A percentile compares a stretch with the other conserved stretches of the same genome.
Conservation (phyloP, 2,113 vertebrate genomes). For the Chloropsis hardwickii region DNA sequence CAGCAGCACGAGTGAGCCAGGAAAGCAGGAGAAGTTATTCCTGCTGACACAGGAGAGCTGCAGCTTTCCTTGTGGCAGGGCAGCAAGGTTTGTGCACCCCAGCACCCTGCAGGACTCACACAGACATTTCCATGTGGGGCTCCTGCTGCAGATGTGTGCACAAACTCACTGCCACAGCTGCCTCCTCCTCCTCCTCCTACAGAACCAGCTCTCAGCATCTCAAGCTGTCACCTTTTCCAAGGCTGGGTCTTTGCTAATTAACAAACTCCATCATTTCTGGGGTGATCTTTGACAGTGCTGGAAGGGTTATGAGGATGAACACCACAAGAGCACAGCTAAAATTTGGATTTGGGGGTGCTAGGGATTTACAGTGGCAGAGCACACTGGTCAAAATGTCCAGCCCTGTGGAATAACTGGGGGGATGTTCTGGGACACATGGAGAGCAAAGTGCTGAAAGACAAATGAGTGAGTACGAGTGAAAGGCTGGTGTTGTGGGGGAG, state of each 20-base stretch:
- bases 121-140: background rate
- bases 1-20: background rate
- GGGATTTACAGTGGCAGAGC: background rate
- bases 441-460: background rate
- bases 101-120: background rate
- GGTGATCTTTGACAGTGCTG: background rate
- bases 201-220: background rate
- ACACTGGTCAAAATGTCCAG: background rate
- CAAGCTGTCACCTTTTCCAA: background rate
- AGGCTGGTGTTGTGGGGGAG: background rate
- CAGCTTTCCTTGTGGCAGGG: fast-evolving
- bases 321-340: background rate
- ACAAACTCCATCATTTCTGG: background rate
- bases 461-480: fast-evolving
- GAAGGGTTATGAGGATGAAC: background rate
- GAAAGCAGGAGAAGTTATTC: background rate
- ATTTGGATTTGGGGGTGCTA: background rate
- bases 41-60: background rate
- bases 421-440: fast-evolving
- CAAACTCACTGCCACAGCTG: background rate
- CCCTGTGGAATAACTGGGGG: background rate
- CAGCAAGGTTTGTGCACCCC: background rate
- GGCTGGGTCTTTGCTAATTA: background rate
- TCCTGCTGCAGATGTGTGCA: background rate
- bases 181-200: background rate